Base-by-base conservation (phyloP, 2,888 invertebrate species). In the Phymatocera aterrima region DNA sequence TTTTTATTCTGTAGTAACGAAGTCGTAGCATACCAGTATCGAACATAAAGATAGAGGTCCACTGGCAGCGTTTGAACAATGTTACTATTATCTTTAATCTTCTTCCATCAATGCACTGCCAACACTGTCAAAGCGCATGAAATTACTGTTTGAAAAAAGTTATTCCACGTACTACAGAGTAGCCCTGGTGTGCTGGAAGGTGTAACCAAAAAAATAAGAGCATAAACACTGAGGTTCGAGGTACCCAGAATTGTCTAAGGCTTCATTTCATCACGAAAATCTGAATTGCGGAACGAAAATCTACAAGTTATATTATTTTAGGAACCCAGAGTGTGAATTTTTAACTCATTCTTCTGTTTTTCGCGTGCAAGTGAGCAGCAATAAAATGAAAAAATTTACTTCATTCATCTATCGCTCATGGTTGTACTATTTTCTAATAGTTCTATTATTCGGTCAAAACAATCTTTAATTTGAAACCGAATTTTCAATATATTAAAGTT, bases 11-110 rank as follows among this genome's bases (percentile, higher is more conserved):
- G 93, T 94, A 86, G 89, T 88, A 90, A 85, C 82, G 85, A 87
- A 90, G 91, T 88, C 92, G 92, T 93, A 94, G 94, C 94, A 83
- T 94, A 90, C 92, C 92, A 92, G 93, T 93, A 93, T 83, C 79
- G 92, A 93, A 95, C 95, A 96, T 96, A 95, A 93, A 91, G 94
- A 96, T 95, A 96, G 95, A 92, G 96, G 95, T 94, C 93, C 94
- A 94, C 90, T 92, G 91, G 92, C 92, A 95, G 95, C 94, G 94
- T 94, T 94, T 92, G 91, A 92, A 91, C 88, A 88, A 91, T 91
- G 87, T 88, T 89, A 83, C 89, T 88, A 24, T 57, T 78, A 65
- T 80, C 81, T 80, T 91, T 91, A 60, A 79, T 95, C 91, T 95
- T 86, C 95, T 94, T 95, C 94, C 93, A 93, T 93, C 85, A 68